Conservation (phyloP, 2,797 vertebrate species). For the Alectoris magna region DNA sequence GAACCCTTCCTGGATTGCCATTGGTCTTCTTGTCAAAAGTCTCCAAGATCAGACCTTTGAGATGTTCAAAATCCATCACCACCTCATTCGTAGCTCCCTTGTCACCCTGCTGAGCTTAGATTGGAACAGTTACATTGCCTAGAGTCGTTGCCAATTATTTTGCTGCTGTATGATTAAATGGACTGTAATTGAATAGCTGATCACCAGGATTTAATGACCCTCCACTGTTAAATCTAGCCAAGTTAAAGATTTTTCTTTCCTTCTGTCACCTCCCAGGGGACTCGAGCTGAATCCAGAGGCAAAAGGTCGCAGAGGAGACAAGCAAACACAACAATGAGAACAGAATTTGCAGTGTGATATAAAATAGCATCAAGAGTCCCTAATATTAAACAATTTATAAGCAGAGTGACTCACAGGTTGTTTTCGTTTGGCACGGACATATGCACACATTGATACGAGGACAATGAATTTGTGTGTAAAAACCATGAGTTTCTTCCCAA, state of each 20-base stretch:
- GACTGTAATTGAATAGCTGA: conserved; percentile 34
- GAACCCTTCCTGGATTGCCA: background rate
- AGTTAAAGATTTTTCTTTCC: background rate
- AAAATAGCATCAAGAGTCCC: background rate
- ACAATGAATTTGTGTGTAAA: background rate
- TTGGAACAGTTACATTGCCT: conserved; percentile 49
- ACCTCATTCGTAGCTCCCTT: background rate
- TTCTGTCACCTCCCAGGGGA: background rate
- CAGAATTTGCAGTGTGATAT: background rate
- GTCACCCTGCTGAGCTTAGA: conserved; percentile 16
- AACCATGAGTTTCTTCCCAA: background rate
- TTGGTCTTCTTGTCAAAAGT: background rate
- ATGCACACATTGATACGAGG: background rate
- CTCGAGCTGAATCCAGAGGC: conserved; percentile 1
- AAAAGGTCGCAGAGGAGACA: conserved; percentile 7
- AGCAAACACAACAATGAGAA: background rate
- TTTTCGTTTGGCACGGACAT: background rate
- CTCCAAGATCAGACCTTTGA: background rate
- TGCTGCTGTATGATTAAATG: conserved; percentile 54
- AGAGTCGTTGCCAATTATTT: conserved; percentile 52
- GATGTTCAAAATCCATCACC: conserved; percentile 26
- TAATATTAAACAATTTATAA: background rate
- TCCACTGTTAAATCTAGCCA: background rate
- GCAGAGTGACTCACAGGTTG: background rate
- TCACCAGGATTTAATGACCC: conserved; percentile 38